These are phyloP conservation scores for Anarsia innoxiella DNA, from an alignment of 2,888 invertebrate genomes.

Conservation along the genomic window DNA sequence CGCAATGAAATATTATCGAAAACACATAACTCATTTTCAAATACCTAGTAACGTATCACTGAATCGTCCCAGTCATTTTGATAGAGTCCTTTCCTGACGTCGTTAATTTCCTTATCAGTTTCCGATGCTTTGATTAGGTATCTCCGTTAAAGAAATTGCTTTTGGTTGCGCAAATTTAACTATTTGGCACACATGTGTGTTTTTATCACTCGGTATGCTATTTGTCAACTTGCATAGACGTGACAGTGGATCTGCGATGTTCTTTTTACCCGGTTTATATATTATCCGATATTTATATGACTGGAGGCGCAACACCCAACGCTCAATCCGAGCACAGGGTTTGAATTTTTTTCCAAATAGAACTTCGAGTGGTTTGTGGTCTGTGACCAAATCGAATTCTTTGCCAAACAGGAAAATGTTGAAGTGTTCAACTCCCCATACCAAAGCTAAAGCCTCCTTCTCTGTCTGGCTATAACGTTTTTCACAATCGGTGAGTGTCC, in stretches of 20 bases:
- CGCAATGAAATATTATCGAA: constrained; percentile 14
- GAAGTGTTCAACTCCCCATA: constrained; percentile 22
- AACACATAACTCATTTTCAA: constrained; percentile 1
- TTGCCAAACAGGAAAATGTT: constrained; percentile 16
- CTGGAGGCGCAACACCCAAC: constrained; percentile 31
- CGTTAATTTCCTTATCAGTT: background rate
- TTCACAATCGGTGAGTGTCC: constrained; percentile 22
- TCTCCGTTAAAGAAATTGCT: background rate
- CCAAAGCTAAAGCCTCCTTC: constrained; percentile 26
- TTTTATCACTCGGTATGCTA: background rate
- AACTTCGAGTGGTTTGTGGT: constrained; percentile 19
- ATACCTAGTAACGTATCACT: background rate
- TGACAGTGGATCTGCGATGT: constrained; percentile 28
- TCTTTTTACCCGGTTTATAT: constrained; percentile 25
- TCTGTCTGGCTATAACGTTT: constrained; percentile 26
- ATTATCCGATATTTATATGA: constrained; percentile 24
- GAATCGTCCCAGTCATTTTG: background rate
- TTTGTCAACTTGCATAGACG: constrained; percentile 8
- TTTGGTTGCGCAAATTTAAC: background rate
- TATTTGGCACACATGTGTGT: background rate
- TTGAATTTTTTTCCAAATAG: constrained; percentile 26
- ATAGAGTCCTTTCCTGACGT: background rate
- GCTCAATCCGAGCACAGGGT: constrained; percentile 28
- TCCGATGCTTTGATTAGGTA: background rate
- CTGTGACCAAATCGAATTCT: constrained; percentile 25